A percentile compares a stretch with the other conserved stretches of the same genome.
Conservation (phyloP, 2,888 invertebrate species). For the Conus canariensis region DNA sequence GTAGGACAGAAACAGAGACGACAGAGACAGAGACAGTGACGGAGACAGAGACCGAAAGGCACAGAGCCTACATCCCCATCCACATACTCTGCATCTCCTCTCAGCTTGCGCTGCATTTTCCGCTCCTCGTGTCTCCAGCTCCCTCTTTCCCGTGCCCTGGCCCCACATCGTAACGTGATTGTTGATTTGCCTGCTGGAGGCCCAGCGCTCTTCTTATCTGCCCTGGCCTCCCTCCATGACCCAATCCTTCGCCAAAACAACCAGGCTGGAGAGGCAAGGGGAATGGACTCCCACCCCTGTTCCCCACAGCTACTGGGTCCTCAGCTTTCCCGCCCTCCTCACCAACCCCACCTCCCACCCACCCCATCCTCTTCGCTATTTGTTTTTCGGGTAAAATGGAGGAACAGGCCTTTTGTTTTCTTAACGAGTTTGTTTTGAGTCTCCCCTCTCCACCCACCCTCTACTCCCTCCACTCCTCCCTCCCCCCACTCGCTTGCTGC, state of each 20-base stretch:
- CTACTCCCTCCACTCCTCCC: background rate
- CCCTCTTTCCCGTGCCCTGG: no score
- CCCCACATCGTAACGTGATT: no score
- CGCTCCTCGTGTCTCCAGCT: background rate
- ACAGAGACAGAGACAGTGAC: no score
- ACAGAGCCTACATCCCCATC: no score
- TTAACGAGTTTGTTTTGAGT: conserved; percentile 47
- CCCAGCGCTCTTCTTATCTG: background rate
- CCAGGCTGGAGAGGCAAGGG: background rate
- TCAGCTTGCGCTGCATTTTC: background rate
- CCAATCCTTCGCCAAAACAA: background rate
- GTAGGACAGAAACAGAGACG: no score
- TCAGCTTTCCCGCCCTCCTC: background rate
- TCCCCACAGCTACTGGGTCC: no score
- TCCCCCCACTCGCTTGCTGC: background rate
- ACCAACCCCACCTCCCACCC: background rate
- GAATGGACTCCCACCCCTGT: no score
- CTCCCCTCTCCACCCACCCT: background rate
- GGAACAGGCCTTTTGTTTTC: conserved; percentile 43
- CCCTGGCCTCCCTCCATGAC: background rate
- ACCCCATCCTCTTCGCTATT: conserved; percentile 28
- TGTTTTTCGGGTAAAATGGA: conserved; percentile 46
- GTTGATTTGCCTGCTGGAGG: no score
- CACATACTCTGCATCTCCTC: background rate
- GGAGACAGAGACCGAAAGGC: no score